Evolutionary conservation across 64 coral and sea anemone genomes (phyloP), one percentile per base, ranked within the genome.

Genomic region (Astreopora myriophthalma): DNA sequence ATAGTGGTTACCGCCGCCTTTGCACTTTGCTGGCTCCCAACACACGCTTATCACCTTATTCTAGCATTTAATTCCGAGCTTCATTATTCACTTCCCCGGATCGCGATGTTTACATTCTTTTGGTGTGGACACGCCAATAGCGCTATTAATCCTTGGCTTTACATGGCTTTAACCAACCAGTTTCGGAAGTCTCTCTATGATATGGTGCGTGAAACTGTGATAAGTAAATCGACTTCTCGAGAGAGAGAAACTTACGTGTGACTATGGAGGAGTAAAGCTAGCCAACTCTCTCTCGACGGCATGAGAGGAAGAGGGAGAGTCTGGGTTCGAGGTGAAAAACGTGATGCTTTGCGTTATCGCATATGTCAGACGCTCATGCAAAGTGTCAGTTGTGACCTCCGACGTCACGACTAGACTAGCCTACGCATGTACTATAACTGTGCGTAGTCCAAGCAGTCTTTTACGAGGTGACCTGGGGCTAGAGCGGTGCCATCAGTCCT

Each of bases 71-170:
- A 35, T 1, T 19, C 13, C 10, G 30, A 92, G 10, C 52, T 92
- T 32, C 69, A 84, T n/a, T 0, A 2, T 0, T 20, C 19, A 39
- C 30, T 48, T 0, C 89, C 80, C 20, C 37, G 3, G 2, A 61
- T 67, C 49, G 30, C 85, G 29, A 68, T 71, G 33, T 44, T 1
- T 17, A 25, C 85, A 2, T 37, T 26, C 5, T 72, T 85, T 12
- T 92, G 89, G 89, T 65, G 73, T 12, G 49, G 79, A 3, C 80
- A 92, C 33, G 70, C 82, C 0, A 92, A 92, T 68, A 84, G 77
- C 32, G 89, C 79, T 3, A 33, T 92, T 6, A 92, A 92, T 63
- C 89, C 89, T 8, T 79, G 74, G 65, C 70, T 92, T 44, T 92
- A 85, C 13, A 37, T 92, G 62, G 26, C 75, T 2, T 31, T 92